Conservation (phyloP, 2,888 invertebrate species). For the Volucella inflata region DNA sequence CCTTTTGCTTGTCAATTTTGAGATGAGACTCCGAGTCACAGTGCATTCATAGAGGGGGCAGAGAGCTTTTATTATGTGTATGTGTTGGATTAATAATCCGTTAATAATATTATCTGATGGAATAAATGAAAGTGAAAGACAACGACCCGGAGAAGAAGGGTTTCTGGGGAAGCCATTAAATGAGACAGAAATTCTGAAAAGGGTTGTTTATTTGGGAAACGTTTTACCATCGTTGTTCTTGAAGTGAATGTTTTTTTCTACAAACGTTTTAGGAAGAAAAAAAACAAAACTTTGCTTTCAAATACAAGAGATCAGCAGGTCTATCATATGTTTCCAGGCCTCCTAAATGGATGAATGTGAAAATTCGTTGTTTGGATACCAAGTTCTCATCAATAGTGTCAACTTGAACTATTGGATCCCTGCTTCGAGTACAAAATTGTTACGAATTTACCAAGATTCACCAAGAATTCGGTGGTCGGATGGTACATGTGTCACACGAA, state of each 20-base stretch:
- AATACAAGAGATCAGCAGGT: too few relatives aligned
- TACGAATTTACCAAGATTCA: too few relatives aligned
- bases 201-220: constrained; percentile 41
- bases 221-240: background rate
- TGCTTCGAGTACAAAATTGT: too few relatives aligned
- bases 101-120: constrained; percentile 78
- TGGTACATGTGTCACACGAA: too few relatives aligned
- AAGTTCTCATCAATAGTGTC: too few relatives aligned
- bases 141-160: constrained; percentile 16
- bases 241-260: background rate
- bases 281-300: too few relatives aligned
- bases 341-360: too few relatives aligned
- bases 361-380: too few relatives aligned
- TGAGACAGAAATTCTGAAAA: constrained; percentile 1
- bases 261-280: too few relatives aligned
- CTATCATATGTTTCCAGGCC: too few relatives aligned
- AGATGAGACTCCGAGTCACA: constrained; percentile 37
- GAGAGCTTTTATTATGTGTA: constrained; percentile 68
- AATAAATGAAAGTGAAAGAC: constrained; percentile 43
- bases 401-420: too few relatives aligned
- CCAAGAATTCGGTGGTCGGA: too few relatives aligned
- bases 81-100: constrained; percentile 77
- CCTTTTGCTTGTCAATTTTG: constrained; percentile 60
- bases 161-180: constrained; percentile 44
- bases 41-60: constrained; percentile 37